Conservation (phyloP, 1,140 invertebrate genomes). For the Bombus vancouverensis region DNA sequence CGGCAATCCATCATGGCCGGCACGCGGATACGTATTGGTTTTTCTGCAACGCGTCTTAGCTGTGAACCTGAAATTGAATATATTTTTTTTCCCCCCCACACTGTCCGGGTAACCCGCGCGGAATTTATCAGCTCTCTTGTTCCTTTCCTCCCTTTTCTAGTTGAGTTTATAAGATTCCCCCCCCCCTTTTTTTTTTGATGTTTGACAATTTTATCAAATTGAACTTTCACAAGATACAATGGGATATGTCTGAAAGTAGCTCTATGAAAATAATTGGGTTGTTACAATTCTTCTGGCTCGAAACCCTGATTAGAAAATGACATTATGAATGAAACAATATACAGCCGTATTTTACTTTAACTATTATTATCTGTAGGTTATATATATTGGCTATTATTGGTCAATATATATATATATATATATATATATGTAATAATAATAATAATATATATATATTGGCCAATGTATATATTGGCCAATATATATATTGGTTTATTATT, state of each 20-base stretch:
- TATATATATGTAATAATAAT: too few relatives aligned
- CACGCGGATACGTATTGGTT: constrained; percentile 80
- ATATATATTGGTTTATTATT: too few relatives aligned
- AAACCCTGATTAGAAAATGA: too few relatives aligned
- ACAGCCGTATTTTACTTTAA: too few relatives aligned
- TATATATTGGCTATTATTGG: too few relatives aligned
- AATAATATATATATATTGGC: too few relatives aligned
- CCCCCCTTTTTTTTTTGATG: background rate
- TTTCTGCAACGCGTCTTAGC: constrained; percentile 77
- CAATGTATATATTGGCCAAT: too few relatives aligned
- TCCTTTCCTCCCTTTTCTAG: background rate
- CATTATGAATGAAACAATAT: too few relatives aligned
- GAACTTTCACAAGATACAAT: fast-evolving
- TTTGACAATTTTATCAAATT: background rate
- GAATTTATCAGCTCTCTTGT: constrained; percentile 53
- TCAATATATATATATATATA: too few relatives aligned
- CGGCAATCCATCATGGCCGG: constrained; percentile 81
- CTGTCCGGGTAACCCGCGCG: constrained; percentile 51
- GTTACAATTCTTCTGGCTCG: fast-evolving
- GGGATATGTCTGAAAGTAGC: too few relatives aligned
- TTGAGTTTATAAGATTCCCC: background rate
- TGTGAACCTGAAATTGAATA: constrained; percentile 78
- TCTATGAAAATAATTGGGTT: fast-evolving
- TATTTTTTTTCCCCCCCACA: constrained; percentile 51
- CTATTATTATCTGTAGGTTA: too few relatives aligned